Evolutionary conservation across 2,797 vertebrate genomes (phyloP).

Genomic region (Pipistrellus kuhlii): DNA sequence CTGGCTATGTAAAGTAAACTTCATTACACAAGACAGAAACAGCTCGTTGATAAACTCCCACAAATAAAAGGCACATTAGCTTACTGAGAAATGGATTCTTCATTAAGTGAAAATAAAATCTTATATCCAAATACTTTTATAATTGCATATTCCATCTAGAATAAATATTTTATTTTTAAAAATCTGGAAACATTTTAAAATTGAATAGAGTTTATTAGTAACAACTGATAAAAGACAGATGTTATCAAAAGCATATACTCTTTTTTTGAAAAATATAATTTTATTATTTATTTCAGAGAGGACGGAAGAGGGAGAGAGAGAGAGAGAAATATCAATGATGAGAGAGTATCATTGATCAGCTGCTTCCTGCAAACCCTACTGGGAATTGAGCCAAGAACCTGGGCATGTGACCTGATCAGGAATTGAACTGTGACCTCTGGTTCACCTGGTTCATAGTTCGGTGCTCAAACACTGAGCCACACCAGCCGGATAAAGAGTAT

Average conservation of each 20-base stretch:
- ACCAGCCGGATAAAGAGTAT: no score
- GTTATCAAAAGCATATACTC: not conserved
- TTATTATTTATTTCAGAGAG: no score
- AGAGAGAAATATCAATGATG: no score
- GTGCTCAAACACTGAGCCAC: no score
- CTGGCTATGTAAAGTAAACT: conserved; percentile 10
- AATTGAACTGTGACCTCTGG: no score
- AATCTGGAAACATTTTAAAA: conserved; percentile 14
- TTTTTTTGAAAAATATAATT: not conserved
- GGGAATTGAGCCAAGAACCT: no score
- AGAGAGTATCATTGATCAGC: no score
- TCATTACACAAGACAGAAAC: not conserved
- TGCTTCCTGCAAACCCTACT: no score
- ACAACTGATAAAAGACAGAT: not conserved
- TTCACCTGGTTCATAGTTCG: no score
- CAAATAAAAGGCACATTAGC: conserved; percentile 8
- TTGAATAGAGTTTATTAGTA: not conserved
- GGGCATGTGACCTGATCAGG: no score
- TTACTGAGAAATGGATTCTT: not conserved
- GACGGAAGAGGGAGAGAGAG: no score
- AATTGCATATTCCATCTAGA: not conserved
- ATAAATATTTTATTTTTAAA: conserved; percentile 20
- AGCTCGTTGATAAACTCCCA: not conserved
- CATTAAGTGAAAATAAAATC: conserved; percentile 35
- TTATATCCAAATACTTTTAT: not conserved